Conservation (phyloP, 2,888 invertebrate species). For the Brassicogethes aeneus region DNA sequence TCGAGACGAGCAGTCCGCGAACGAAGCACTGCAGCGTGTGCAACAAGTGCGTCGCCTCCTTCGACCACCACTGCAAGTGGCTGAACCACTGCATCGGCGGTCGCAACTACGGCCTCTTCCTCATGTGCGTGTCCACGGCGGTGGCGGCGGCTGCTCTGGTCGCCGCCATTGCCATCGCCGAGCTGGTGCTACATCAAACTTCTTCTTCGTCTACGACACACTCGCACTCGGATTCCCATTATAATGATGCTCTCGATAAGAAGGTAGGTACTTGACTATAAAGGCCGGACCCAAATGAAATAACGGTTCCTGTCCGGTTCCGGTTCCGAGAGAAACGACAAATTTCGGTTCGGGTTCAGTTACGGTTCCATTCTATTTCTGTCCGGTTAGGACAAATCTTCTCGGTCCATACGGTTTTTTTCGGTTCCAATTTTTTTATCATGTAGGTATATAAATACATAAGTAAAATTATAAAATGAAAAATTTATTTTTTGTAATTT, state of each 20-base stretch:
- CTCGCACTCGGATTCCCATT: no score
- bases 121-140: constrained; percentile 72
- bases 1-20: constrained; percentile 56
- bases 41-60: constrained; percentile 92
- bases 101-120: constrained; percentile 79
- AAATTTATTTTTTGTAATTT: no score
- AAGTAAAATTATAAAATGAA: no score
- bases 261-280: constrained; percentile 15
- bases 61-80: constrained; percentile 99
- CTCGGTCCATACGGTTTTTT: no score
- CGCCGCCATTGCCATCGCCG: constrained; percentile 58
- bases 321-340: no score
- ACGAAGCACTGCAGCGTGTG: constrained; percentile 96
- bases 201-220: constrained; percentile 42
- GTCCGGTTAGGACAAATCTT: no score
- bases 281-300: background rate
- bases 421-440: no score
- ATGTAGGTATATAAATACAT: no score
- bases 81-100: constrained; percentile 94
- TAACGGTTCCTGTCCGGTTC: no score
- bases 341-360: no score
- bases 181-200: constrained; percentile 57
- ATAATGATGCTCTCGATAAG: constrained; percentile 13
- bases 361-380: no score
- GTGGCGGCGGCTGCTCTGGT: constrained; percentile 63